These are phyloP conservation scores for Oreortyx pictus DNA, from an alignment of 2,797 vertebrate species.

Conservation along the genomic window DNA sequence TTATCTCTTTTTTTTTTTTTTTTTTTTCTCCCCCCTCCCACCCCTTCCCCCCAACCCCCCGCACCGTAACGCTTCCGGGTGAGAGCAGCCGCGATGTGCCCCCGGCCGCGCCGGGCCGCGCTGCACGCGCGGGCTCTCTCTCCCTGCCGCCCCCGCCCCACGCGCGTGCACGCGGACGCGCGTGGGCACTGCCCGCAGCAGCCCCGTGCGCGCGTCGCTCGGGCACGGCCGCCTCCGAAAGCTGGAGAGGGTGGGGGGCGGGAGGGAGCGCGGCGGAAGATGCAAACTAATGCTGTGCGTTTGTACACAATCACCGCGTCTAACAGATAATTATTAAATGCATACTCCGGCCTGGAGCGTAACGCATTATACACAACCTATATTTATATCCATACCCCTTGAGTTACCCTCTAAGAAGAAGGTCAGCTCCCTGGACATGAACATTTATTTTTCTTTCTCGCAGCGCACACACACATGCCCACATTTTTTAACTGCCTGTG, in stretches of 20 bases:
- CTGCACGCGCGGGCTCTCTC: background rate
- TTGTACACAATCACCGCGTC: constrained; percentile 12
- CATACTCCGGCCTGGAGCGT: background rate
- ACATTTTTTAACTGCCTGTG: constrained; percentile 86
- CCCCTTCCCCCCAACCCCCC: background rate
- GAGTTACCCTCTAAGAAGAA: constrained; percentile 83
- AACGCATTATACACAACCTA: constrained; percentile 24
- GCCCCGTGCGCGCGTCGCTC: background rate
- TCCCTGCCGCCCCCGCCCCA: background rate
- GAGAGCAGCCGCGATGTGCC: background rate
- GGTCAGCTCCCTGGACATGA: constrained; percentile 86
- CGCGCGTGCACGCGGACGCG: background rate
- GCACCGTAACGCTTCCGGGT: constrained; percentile 70
- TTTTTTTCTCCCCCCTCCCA: background rate
- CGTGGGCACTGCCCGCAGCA: background rate
- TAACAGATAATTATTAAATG: constrained; percentile 61
- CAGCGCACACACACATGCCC: constrained; percentile 63
- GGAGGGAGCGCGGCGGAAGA: background rate
- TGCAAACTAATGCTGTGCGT: constrained; percentile 47
- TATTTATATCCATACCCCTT: constrained; percentile 59
- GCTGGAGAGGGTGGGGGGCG: background rate
- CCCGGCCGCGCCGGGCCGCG: background rate
- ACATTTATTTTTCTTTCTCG: constrained; percentile 82
- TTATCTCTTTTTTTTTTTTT: background rate
- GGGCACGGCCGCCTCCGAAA: background rate